Conservation (phyloP, 1,140 invertebrate species). For the Melitaea cinxia region DNA sequence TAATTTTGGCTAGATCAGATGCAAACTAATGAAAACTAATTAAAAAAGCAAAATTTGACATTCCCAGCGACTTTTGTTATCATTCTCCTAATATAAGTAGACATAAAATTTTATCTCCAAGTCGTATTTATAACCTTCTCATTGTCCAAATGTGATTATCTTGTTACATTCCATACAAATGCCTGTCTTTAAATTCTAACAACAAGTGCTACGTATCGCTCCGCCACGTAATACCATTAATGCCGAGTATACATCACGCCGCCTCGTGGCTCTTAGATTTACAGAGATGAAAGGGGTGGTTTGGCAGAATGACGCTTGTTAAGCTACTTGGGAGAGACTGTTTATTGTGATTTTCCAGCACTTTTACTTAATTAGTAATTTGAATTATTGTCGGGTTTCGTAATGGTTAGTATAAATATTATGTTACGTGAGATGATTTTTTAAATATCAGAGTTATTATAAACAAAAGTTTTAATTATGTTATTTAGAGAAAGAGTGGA, state of each 20-base stretch:
- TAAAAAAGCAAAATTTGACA: no score
- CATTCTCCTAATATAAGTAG: no score
- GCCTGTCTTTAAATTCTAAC: slow-evolving; percentile 46
- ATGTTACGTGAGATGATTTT: no score
- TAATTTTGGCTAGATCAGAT: no score
- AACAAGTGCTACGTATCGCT: slow-evolving; percentile 46
- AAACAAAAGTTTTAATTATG: no score
- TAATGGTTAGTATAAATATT: neutral
- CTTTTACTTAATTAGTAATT: slow-evolving; percentile 10
- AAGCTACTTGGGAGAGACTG: slow-evolving; percentile 4
- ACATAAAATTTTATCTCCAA: neutral
- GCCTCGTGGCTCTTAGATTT: slow-evolving; percentile 5
- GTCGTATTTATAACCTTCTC: neutral
- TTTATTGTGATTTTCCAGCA: slow-evolving; percentile 3
- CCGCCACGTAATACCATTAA: slow-evolving; percentile 56
- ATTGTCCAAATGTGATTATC: slow-evolving; percentile 26
- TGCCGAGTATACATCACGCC: slow-evolving; percentile 51
- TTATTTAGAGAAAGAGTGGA: no score
- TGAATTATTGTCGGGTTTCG: neutral
- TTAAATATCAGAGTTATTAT: no score
- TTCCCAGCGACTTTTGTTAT: no score
- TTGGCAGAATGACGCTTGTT: slow-evolving; percentile 6
- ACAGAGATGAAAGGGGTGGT: slow-evolving; percentile 8
- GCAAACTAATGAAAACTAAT: no score
- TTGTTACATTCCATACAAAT: slow-evolving; percentile 31